Percentiles rank a stretch among this genome's conserved stretches.
Evolutionary conservation across 2,113 vertebrate species (phyloP).

Genomic region (Pomatorhinus ruficollis): DNA sequence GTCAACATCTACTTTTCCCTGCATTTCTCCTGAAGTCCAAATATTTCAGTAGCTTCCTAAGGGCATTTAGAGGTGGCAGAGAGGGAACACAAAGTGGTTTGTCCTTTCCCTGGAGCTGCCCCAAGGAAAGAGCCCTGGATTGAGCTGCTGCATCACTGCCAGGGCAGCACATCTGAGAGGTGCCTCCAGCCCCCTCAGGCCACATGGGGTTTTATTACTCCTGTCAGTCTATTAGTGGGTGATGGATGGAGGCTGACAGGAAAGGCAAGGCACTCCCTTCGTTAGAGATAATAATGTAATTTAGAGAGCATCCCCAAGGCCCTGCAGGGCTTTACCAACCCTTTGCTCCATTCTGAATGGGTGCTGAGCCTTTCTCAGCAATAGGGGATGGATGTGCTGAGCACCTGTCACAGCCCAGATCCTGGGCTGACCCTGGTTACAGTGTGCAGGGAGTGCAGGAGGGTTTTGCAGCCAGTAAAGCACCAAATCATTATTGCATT

Average conservation of each 20-base stretch:
- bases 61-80: neutral
- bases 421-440: neutral
- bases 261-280: neutral
- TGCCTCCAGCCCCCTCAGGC: neutral
- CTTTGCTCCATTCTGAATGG: fast-evolving
- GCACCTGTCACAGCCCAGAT: neutral
- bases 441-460: neutral
- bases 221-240: neutral
- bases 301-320: neutral
- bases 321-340: neutral
- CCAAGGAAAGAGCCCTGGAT: neutral
- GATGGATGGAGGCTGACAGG: conserved; percentile 31
- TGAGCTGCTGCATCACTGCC: fast-evolving
- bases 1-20: neutral
- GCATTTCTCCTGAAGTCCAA: neutral
- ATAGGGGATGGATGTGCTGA: neutral
- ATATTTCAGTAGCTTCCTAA: neutral
- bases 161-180: neutral
- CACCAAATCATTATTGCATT: neutral
- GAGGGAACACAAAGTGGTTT: neutral
- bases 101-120: neutral
- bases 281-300: conserved; percentile 24
- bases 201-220: neutral
- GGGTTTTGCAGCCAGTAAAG: neutral
- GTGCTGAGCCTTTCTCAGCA: neutral